phyloP scores from a whole-genome alignment of 1,140 invertebrate genomes.

The Argopecten irradians region DNA sequence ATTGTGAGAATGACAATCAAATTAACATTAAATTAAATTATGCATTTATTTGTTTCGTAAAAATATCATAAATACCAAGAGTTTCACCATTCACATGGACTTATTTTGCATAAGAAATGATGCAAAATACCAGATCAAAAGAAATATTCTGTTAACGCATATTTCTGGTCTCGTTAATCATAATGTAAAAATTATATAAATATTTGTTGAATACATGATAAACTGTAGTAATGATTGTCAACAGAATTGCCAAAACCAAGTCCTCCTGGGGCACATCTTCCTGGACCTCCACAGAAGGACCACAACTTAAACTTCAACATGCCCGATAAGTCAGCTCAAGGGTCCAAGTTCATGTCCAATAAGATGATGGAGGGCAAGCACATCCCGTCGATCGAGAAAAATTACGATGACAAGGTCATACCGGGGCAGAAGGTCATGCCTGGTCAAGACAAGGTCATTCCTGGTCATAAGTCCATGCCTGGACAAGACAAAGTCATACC shows the following conservation, averaged over 20 bases:
- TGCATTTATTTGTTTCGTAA: too few species aligned
- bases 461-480: not conserved
- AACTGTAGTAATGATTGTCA: not conserved
- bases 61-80: too few species aligned
- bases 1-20: too few species aligned
- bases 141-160: too few species aligned
- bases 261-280: not conserved
- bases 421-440: not conserved
- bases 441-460: not conserved
- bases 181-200: too few species aligned
- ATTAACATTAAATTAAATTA: too few species aligned
- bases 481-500: not conserved
- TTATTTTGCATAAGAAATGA: too few species aligned
- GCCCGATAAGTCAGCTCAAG: not conserved
- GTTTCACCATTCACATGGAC: too few species aligned
- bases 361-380: conserved; percentile 7
- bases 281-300: not conserved
- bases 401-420: not conserved
- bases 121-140: too few species aligned
- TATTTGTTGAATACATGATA: too few species aligned
- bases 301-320: not conserved
- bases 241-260: conserved; percentile 8
- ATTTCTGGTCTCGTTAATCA: too few species aligned
- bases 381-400: conserved; percentile 5
- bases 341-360: conserved; percentile 21